phyloP scores from a whole-genome alignment of 2,888 invertebrate genomes.

The Dynastes maya region DNA sequence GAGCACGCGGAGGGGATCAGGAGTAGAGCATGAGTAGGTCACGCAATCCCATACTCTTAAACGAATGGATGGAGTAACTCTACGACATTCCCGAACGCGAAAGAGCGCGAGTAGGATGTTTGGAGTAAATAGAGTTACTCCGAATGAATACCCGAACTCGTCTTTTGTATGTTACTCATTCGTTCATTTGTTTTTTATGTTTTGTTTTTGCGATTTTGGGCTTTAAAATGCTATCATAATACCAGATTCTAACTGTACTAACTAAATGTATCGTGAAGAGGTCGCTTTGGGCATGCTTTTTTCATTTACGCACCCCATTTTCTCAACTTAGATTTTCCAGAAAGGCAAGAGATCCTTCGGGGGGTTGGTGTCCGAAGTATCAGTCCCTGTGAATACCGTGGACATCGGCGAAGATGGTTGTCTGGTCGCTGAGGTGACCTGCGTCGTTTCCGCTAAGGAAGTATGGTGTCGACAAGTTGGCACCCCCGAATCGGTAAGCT shows the following conservation, averaged over 20 bases:
- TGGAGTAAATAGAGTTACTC: too few relatives aligned
- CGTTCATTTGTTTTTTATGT: conserved; percentile 15
- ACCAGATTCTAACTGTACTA: conserved; percentile 46
- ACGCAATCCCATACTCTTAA: too few relatives aligned
- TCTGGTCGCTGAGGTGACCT: conserved; percentile 70
- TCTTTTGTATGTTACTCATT: background rate
- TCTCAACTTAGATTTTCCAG: conserved; percentile 65
- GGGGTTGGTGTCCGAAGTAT: conserved; percentile 59
- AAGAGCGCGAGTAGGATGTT: too few relatives aligned
- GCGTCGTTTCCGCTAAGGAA: conserved; percentile 69
- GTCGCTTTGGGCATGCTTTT: conserved; percentile 50
- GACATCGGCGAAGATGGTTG: conserved; percentile 66
- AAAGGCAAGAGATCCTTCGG: conserved; percentile 59
- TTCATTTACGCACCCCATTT: conserved; percentile 22
- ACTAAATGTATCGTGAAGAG: conserved; percentile 16
- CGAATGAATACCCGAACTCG: too few relatives aligned
- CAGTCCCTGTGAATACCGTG: conserved; percentile 67
- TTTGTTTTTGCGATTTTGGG: conserved; percentile 12
- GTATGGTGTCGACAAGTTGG: conserved; percentile 73
- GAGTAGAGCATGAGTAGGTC: too few relatives aligned
- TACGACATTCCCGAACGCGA: too few relatives aligned
- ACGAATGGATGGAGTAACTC: too few relatives aligned
- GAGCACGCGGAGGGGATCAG: too few relatives aligned
- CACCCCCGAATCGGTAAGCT: conserved; percentile 71
- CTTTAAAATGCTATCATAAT: conserved; percentile 40